phyloP scores from a whole-genome alignment of 2,797 vertebrate genomes.

The Melanotaenia boesemani region DNA sequence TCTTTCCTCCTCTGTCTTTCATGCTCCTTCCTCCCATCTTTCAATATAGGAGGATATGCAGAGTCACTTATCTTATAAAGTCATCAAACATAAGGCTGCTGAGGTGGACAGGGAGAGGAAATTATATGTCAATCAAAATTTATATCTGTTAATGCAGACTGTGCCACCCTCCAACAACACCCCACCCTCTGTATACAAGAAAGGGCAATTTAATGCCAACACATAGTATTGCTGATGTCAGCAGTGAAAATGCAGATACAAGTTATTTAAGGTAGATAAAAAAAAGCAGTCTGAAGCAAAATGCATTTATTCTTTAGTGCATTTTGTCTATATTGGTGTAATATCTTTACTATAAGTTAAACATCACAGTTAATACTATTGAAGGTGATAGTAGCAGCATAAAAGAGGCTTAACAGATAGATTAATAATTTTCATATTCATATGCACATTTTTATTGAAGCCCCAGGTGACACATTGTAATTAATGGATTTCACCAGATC shows the following conservation, averaged over 20 bases:
- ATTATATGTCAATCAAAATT: slow-evolving; percentile 83
- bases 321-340: background rate
- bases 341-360: background rate
- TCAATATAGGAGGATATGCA: slow-evolving; percentile 58
- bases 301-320: background rate
- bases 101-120: slow-evolving; percentile 73
- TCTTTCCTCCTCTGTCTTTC: slow-evolving; percentile 41
- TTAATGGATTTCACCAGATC: slow-evolving; percentile 12
- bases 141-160: slow-evolving; percentile 75
- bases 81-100: slow-evolving; percentile 76
- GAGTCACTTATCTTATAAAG: slow-evolving; percentile 78
- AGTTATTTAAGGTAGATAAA: background rate
- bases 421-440: background rate
- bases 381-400: background rate
- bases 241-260: slow-evolving; percentile 33
- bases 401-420: background rate
- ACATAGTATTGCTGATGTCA: slow-evolving; percentile 38
- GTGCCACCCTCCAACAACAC: slow-evolving; percentile 42
- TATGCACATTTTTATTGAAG: too few species aligned
- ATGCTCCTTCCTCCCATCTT: slow-evolving; percentile 45
- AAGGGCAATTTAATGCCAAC: slow-evolving; percentile 72
- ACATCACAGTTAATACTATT: background rate
- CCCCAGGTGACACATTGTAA: slow-evolving; percentile 6
- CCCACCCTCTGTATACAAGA: slow-evolving; percentile 48
- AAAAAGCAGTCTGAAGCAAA: slow-evolving; percentile 18